These are phyloP conservation scores for Trochalopteron elliotii DNA, from an alignment of 2,113 vertebrate genomes.

Conservation along the genomic window DNA sequence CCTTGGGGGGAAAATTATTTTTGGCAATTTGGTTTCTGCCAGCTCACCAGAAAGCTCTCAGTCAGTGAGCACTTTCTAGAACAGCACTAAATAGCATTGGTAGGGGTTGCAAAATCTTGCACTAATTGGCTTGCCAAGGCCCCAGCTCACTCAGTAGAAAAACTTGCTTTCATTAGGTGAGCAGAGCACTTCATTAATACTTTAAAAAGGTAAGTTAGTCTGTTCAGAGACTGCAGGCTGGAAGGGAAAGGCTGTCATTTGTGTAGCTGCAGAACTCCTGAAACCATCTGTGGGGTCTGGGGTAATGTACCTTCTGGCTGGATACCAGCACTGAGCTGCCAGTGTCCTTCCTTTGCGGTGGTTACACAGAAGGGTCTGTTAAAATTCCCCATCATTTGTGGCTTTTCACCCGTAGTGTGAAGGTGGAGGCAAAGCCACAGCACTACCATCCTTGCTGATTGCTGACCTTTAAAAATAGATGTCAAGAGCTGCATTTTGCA, in stretches of 20 bases:
- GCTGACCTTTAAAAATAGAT: background rate
- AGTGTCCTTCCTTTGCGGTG: background rate
- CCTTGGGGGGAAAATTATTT: background rate
- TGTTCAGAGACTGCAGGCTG: background rate
- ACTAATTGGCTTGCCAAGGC: background rate
- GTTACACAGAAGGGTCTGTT: background rate
- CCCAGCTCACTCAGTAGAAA: background rate
- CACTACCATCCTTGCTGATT: background rate
- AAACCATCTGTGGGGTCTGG: background rate
- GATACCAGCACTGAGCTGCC: background rate
- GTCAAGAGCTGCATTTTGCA: background rate
- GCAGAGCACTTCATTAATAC: background rate
- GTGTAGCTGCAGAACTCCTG: background rate
- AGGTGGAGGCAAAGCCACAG: background rate
- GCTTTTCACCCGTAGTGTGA: background rate
- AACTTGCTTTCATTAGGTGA: background rate
- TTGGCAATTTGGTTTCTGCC: background rate
- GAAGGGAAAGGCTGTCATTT: background rate
- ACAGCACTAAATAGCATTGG: background rate
- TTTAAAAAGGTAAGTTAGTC: background rate
- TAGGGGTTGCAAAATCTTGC: background rate
- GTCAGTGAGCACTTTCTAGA: background rate
- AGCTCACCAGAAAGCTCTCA: background rate
- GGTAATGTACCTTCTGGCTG: background rate
- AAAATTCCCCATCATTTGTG: background rate